Conservation (phyloP, 2,113 vertebrate species). For the Oriolus oriolus region DNA sequence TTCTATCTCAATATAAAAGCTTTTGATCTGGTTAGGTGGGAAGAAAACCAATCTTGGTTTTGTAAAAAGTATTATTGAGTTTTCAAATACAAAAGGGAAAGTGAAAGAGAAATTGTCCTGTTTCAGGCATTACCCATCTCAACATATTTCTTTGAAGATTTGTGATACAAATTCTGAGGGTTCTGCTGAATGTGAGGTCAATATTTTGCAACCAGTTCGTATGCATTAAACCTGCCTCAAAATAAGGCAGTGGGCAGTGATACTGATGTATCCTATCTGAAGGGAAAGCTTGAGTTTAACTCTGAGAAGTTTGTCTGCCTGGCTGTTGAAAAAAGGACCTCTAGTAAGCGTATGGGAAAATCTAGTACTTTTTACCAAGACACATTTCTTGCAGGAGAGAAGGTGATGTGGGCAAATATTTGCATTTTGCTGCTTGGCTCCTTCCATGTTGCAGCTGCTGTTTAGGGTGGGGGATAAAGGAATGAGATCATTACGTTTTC, state of each 20-base stretch:
- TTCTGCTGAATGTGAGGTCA: background rate
- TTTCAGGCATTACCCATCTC: background rate
- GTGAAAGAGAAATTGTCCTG: background rate
- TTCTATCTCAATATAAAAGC: slow-evolving; percentile 12
- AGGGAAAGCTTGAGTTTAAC: background rate
- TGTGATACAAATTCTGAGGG: background rate
- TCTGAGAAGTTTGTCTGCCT: background rate
- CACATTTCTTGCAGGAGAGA: background rate
- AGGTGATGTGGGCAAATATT: background rate
- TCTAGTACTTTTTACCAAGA: background rate
- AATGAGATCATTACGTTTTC: background rate
- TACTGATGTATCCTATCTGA: background rate
- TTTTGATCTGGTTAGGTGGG: slow-evolving; percentile 26
- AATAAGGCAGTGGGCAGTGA: background rate
- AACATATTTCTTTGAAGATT: background rate
- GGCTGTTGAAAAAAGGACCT: background rate
- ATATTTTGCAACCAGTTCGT: background rate
- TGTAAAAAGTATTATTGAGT: background rate
- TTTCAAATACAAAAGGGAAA: slow-evolving; percentile 15
- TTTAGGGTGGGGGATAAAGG: rapidly evolving
- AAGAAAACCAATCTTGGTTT: slow-evolving; percentile 1
- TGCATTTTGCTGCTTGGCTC: background rate
- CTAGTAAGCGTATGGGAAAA: background rate
- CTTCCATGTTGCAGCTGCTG: background rate
- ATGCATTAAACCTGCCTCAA: background rate